These are phyloP conservation scores for Hoplodrina blanda DNA, from an alignment of 2,888 invertebrate genomes.

Conservation along the genomic window DNA sequence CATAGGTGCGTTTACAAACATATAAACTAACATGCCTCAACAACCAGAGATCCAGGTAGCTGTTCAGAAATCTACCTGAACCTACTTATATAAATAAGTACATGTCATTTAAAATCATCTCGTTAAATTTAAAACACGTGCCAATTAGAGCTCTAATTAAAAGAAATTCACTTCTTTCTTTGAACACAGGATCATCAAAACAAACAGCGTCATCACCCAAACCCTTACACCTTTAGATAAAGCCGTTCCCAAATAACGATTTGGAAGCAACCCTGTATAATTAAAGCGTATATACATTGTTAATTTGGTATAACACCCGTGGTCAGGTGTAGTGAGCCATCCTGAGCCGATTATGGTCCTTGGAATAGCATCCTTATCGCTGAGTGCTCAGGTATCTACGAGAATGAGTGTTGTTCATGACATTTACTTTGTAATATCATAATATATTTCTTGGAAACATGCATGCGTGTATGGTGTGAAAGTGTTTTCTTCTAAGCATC, in stretches of 20 bases:
- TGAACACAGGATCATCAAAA: neutral
- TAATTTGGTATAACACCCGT: conserved; percentile 72
- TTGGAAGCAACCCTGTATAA: conserved; percentile 46
- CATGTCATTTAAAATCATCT: no score
- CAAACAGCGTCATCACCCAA: conserved; percentile 25
- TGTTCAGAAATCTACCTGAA: no score
- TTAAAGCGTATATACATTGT: conserved; percentile 66
- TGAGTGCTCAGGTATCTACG: conserved; percentile 46
- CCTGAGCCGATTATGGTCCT: conserved; percentile 59
- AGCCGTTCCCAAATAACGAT: conserved; percentile 30
- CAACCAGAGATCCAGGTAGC: no score
- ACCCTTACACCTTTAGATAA: conserved; percentile 21
- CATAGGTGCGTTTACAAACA: no score
- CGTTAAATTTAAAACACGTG: no score
- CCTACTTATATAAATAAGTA: no score
- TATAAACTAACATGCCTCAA: no score
- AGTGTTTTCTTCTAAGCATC: neutral
- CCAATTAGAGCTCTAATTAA: no score
- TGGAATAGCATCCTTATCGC: conserved; percentile 43
- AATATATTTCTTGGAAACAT: neutral
- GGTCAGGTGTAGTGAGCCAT: conserved; percentile 77
- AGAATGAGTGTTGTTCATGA: conserved; percentile 23
- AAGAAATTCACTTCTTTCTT: neutral
- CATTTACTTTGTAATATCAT: conserved; percentile 12
- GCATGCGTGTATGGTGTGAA: neutral